Percentiles rank a stretch among this genome's conserved stretches.
These are phyloP conservation scores for Drosophila saltans DNA, from an alignment of 1,140 invertebrate species.

Conservation along the genomic window DNA sequence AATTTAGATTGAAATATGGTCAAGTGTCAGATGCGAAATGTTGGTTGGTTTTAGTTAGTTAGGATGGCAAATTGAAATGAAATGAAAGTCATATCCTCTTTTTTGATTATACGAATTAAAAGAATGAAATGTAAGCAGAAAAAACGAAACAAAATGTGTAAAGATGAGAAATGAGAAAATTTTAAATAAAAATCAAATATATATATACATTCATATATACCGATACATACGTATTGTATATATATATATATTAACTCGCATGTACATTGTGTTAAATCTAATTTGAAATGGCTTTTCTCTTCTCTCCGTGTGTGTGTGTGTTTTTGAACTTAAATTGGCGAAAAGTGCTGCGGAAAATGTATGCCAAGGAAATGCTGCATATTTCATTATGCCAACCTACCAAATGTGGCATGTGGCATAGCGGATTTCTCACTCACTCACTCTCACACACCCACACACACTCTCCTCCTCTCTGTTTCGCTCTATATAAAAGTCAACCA, in stretches of 20 bases:
- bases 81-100: slow-evolving; percentile 40
- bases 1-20: slow-evolving; percentile 27
- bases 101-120: slow-evolving; percentile 25
- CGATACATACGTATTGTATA: not conserved
- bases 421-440: slow-evolving; percentile 15
- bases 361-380: slow-evolving; percentile 13
- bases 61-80: slow-evolving; percentile 39
- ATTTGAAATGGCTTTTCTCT: slow-evolving; percentile 1
- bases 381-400: slow-evolving; percentile 12
- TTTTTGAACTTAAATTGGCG: slow-evolving; percentile 1
- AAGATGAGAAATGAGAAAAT: slow-evolving; percentile 36
- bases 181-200: slow-evolving; percentile 50
- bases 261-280: slow-evolving; percentile 54
- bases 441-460: slow-evolving; percentile 32
- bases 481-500: slow-evolving; percentile 35
- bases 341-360: slow-evolving; percentile 6
- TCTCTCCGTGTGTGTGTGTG: slow-evolving; percentile 20
- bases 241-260: not conserved
- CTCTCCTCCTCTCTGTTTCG: slow-evolving; percentile 9
- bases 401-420: slow-evolving; percentile 30
- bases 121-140: slow-evolving; percentile 23
- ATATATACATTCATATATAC: not conserved
- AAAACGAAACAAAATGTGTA: slow-evolving; percentile 42
- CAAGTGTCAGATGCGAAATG: not conserved
- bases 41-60: slow-evolving; percentile 42